Base-by-base conservation (phyloP, 2,113 vertebrate species). In the Numenius arquata region DNA sequence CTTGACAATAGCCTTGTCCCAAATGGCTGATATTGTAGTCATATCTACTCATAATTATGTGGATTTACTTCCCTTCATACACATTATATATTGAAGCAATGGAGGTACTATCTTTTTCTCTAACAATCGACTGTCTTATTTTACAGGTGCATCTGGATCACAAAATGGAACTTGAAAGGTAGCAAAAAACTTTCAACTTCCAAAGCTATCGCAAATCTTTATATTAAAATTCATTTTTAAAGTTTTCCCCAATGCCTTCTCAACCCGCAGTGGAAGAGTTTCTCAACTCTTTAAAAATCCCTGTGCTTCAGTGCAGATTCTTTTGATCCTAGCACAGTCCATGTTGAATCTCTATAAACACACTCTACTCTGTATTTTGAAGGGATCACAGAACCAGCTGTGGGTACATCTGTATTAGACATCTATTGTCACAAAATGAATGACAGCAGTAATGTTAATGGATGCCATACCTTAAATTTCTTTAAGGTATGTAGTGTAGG, bases 381-480 rank as follows among this genome's bases (percentile, higher is more conserved):
- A 85, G 88, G 48, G 25, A 53, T 59, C 68, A 25, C 23, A 90
- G 43, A 86, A 61, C 16, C 14, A 92, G 22, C 32, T 10, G 3
- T 45, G 25, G 75, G n/a, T 85, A 79, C 32, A 58, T 86, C 55
- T 91, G 7, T 50, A 75, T 41, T 53, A 56, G n/a, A 81, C 85
- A 97, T 91, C 86, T 95, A 34, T 16, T 93, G 91, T 80, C 75
- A 87, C 38, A 95, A 95, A 92, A 78, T 79, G 14, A 97, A 71
- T 68, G 80, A 66, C 22, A 89, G 82, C 25, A 74, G 43, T 63
- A 79, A 58, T 14, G 2, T 78, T 58, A 71, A 47, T 5, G 85
- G 86, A 53, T 45, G 21, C 19, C 38, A 38, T 79, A 95, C 61
- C 76, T 95, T 87, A 68, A 16, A 95, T 88, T 96, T 95, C 94